These are phyloP conservation scores for Mugil cephalus DNA, from an alignment of 2,113 vertebrate species.

Conservation along the genomic window DNA sequence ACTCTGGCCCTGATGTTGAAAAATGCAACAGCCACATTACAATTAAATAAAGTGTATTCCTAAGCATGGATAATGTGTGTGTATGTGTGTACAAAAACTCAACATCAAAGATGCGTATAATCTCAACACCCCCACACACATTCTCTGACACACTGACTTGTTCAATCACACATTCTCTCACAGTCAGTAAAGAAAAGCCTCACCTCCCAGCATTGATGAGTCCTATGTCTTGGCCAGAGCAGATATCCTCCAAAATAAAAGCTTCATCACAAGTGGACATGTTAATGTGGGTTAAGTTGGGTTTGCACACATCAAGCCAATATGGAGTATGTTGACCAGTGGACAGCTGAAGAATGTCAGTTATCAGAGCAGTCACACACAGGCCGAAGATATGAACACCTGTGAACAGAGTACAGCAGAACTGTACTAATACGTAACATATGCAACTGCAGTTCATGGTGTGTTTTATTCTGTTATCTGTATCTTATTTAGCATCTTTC, in stretches of 20 bases:
- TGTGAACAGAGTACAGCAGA: constrained; percentile 46
- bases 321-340: constrained; percentile 97
- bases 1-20: too few relatives aligned
- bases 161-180: constrained; percentile 16
- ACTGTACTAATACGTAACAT: background rate
- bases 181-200: constrained; percentile 30
- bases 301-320: constrained; percentile 98
- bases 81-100: constrained; percentile 25
- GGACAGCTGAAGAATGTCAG: constrained; percentile 96
- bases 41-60: too few relatives aligned
- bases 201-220: constrained; percentile 96
- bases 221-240: constrained; percentile 91
- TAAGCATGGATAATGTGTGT: background rate
- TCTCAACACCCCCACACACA: constrained; percentile 31
- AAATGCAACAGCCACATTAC: too few relatives aligned
- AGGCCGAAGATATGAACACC: constrained; percentile 97
- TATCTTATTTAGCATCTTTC: too few relatives aligned
- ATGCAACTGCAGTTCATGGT: background rate
- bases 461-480: too few relatives aligned
- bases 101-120: constrained; percentile 22
- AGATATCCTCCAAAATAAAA: constrained; percentile 97
- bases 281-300: constrained; percentile 95
- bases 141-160: constrained; percentile 1
- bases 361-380: constrained; percentile 96
- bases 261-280: constrained; percentile 93